These are phyloP conservation scores for Echinops telfairi DNA, from an alignment of 2,113 vertebrate species.

Conservation along the genomic window DNA sequence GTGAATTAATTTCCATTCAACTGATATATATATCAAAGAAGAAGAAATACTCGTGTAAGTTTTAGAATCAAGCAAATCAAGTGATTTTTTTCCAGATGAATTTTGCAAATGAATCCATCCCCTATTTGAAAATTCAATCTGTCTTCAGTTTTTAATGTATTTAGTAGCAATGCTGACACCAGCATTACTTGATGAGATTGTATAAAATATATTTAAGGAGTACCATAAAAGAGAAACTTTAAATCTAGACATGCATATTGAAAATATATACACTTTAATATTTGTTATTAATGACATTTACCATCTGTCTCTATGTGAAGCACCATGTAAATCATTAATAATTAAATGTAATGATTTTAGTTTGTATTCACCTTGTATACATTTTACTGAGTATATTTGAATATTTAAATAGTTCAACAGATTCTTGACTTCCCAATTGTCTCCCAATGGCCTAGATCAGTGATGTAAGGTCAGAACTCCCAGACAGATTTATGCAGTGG, in stretches of 20 bases:
- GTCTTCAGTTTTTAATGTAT: no score
- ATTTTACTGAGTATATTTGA: constrained; percentile 17
- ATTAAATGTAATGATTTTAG: neutral
- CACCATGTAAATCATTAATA: neutral
- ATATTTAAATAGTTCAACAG: constrained; percentile 11
- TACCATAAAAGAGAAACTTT: neutral
- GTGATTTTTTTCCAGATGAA: no score
- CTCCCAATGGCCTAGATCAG: neutral
- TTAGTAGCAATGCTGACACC: no score
- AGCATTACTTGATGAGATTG: neutral
- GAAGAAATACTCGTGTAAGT: no score
- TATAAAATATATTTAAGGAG: neutral
- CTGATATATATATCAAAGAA: no score
- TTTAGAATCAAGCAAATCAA: no score
- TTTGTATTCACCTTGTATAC: neutral
- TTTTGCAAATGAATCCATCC: no score
- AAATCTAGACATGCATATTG: neutral
- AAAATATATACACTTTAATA: neutral
- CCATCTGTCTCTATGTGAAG: neutral
- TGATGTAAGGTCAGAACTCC: neutral
- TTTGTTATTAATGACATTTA: neutral
- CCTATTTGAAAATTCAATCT: no score
- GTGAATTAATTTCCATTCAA: no score
- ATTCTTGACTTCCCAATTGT: neutral
- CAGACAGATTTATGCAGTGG: neutral